Base-by-base conservation (phyloP, 2,888 invertebrate genomes). In the Icerya purchasi region DNA sequence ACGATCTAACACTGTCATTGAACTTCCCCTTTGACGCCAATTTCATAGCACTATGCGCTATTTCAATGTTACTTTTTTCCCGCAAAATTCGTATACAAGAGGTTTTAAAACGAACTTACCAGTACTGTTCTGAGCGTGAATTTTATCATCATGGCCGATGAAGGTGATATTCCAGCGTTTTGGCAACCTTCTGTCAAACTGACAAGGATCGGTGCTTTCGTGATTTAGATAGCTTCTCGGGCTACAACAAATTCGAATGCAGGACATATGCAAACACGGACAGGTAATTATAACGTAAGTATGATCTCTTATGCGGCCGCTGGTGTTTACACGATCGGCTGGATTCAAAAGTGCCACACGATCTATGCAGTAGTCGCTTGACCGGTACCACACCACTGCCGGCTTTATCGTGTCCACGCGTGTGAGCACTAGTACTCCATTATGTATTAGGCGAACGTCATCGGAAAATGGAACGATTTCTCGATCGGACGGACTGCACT, bases 331-430 rank as follows among this genome's bases (percentile, higher is more conserved):
- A 36, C 36, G 5, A 36, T 36, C 36, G 36, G 36, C 36, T 36
- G 36, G 36, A 23, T 58, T 57, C 22, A 23, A 1, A 49, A 61
- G 23, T 14, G 61, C 55, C 50, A 62, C 61, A 14, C 62, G 59
- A 51, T 62, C 62, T 21, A 62, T 18, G 51, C 62, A 62, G n/a
- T 61, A 62, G 18, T 59, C 57, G 21, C 14, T 23, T 10, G 21
- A 23, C 21, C 57, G 22, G 50, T 60, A 62, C 50, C 55, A 50
- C 24, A 56, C 51, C 20, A 54, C 54, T n/a, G 54, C 50, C 2
- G 59, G 56, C 22, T 49, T 24, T 14, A 54, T 25, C 14, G 56
- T 52, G 5, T 56, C 60, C 2, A 55, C 18, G 20, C 49, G 53
- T 22, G 60, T 60, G 21, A 60, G 21, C 20, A 61, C 5, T 54